Conservation (phyloP, 2,888 invertebrate species). For the Trichopoda pennipes region DNA sequence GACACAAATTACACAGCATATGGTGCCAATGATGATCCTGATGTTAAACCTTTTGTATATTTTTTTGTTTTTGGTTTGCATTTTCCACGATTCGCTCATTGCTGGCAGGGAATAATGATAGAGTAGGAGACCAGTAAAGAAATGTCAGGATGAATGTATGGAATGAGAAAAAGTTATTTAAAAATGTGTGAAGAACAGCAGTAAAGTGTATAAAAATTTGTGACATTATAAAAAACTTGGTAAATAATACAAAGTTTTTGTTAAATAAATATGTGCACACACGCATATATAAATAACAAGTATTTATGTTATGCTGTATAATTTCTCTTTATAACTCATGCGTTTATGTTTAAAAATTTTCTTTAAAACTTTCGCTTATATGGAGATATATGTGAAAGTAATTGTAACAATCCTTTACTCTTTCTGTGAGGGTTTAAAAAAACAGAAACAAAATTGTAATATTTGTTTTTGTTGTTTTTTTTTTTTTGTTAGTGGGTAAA, state of each 20-base stretch:
- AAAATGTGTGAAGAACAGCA: constrained; percentile 6
- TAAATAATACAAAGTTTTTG: constrained; percentile 43
- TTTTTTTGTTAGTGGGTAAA: constrained; percentile 49
- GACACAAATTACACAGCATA: constrained; percentile 81
- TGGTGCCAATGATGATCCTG: constrained; percentile 80
- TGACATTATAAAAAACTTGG: constrained; percentile 64
- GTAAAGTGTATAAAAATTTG: constrained; percentile 58
- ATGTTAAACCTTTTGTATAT: constrained; percentile 67
- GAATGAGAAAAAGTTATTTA: constrained; percentile 13
- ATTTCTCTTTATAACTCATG: constrained; percentile 46
- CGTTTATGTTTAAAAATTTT: constrained; percentile 13
- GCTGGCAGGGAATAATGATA: constrained; percentile 4
- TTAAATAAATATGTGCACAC: constrained; percentile 18
- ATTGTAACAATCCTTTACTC: constrained; percentile 66
- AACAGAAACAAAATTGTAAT: constrained; percentile 14
- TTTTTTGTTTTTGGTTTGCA: too few species aligned
- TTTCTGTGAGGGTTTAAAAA: constrained; percentile 33
- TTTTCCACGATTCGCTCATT: constrained; percentile 20
- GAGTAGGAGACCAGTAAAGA: not conserved
- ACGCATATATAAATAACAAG: not conserved
- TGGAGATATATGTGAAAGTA: constrained; percentile 43
- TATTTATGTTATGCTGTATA: constrained; percentile 3
- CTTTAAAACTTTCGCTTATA: constrained; percentile 15
- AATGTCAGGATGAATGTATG: too few species aligned
- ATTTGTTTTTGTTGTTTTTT: constrained; percentile 29